Conservation (phyloP, 2,113 vertebrate genomes). For the Cromileptes altivelis region DNA sequence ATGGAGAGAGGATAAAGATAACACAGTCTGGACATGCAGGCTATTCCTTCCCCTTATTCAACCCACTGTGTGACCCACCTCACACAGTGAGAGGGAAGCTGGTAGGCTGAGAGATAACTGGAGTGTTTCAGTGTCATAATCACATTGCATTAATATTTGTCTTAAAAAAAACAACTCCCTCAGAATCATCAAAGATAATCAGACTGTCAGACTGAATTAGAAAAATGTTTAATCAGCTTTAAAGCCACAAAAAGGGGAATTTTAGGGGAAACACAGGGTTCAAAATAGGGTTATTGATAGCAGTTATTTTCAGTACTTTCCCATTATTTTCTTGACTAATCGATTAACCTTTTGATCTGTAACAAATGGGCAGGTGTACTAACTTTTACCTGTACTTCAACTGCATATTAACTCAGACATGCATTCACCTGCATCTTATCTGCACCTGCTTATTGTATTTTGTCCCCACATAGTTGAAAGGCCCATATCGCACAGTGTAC, state of each 20-base stretch:
- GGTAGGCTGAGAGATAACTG: not conserved
- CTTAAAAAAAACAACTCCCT: not conserved
- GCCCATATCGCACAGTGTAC: too few species aligned
- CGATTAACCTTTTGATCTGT: too few species aligned
- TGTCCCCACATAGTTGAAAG: too few species aligned
- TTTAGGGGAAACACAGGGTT: not conserved
- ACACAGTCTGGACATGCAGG: conserved; percentile 44
- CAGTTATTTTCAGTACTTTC: not conserved
- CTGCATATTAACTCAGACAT: too few species aligned
- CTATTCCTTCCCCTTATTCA: conserved; percentile 47
- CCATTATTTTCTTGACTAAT: too few species aligned
- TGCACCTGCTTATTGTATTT: too few species aligned
- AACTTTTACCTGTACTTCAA: too few species aligned
- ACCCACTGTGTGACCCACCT: conserved; percentile 18
- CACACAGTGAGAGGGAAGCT: not conserved
- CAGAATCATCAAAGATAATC: not conserved
- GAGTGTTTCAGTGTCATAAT: not conserved
- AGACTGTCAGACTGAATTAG: not conserved
- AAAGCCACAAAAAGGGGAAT: not conserved
- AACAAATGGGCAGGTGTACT: too few species aligned
- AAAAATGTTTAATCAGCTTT: not conserved
- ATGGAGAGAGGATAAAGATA: conserved; percentile 48
- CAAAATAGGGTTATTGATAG: not conserved
- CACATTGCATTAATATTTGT: not conserved
- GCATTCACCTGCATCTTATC: too few species aligned